Evolutionary conservation across 2,888 invertebrate genomes (phyloP), one percentile per base, ranked within the genome.

Genomic region (Conistra vaccinii): DNA sequence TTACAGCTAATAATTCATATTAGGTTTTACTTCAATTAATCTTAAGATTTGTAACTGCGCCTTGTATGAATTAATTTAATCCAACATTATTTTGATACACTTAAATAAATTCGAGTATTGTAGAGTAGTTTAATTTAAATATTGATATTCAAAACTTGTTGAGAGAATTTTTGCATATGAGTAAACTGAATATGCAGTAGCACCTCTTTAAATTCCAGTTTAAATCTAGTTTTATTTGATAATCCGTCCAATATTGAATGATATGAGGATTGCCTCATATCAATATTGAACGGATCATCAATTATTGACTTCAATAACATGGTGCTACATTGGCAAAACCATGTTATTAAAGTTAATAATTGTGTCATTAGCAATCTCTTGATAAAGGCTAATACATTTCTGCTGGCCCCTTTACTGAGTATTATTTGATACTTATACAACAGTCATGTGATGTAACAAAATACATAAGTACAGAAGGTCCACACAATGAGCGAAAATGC

Each of bases 1-100:
- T 57, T 67, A 69, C 48, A 23, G 32, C 58, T 80, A 32, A 51
- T 57, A 78, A 78, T 73, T 66, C 60, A 67, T 84, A 55, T 42
- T 14, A 51, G 42, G 57, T 72, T 53, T 83, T 55, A 62, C n/a
- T 61, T 60, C 42, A 48, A 69, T 62, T 69, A 45, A 77, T 69
- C 42, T 73, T 51, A 51, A 75, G 29, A 80, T 75, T 58, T 72
- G 48, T 66, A 48, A 32, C 3, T 12, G n/a, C 26, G 17, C n/a
- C 32, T 57, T 26, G 53, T 62, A 5, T 32, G 12, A 63, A 77
- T 77, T 73, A 14, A 81, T 74, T 61, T 35, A 45, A 12, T 35
- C 0, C 3, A 63, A 62, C 5, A 51, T 32, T 53, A 51, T 63
- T 63, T 57, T 62, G 23, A 17, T 10, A 7, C 7, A 55, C 14